phyloP scores from a whole-genome alignment of 2,888 invertebrate species.

The Cerceris rybyensis region DNA sequence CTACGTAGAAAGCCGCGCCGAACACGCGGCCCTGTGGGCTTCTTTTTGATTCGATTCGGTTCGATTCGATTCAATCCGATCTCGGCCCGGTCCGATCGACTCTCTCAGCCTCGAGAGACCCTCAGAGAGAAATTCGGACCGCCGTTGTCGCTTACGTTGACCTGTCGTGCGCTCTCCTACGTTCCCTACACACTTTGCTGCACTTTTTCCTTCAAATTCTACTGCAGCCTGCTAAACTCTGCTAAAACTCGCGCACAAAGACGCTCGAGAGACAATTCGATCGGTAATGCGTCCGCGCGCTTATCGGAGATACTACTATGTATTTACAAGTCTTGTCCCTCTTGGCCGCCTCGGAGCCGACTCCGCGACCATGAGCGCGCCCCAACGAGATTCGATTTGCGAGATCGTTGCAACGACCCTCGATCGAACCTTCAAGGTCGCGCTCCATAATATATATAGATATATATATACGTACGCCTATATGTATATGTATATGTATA shows the following conservation, averaged over 20 bases:
- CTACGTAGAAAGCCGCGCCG: slow-evolving; percentile 18
- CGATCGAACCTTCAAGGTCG: neutral
- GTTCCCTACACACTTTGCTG: too few species aligned
- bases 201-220: too few species aligned
- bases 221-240: too few species aligned
- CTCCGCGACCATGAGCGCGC: slow-evolving; percentile 6
- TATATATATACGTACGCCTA: neutral
- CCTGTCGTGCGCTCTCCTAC: too few species aligned
- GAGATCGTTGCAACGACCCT: neutral
- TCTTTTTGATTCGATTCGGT: too few species aligned
- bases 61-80: too few species aligned
- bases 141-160: too few species aligned
- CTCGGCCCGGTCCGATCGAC: too few species aligned
- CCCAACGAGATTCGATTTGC: neutral
- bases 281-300: neutral
- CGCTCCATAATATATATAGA: neutral
- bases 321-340: slow-evolving; percentile 36
- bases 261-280: neutral
- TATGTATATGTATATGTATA: neutral
- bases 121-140: too few species aligned
- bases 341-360: slow-evolving; percentile 11
- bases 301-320: neutral
- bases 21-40: slow-evolving; percentile 23
- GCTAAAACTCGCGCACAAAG: neutral
- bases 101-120: too few species aligned